Conservation (phyloP, 2,113 vertebrate species). For the Hyaena hyaena region DNA sequence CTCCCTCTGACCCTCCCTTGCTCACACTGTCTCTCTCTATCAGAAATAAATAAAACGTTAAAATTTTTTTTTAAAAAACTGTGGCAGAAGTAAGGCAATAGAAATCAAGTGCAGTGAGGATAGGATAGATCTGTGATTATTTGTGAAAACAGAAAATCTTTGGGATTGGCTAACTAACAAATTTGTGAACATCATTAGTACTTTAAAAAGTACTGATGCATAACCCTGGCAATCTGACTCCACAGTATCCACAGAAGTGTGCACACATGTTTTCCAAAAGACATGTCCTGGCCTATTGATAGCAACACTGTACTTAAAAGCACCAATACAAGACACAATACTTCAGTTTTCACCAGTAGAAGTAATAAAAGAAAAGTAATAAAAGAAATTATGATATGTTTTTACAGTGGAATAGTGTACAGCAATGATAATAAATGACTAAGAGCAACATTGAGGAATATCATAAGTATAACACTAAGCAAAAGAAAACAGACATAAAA, state of each 20-base stretch:
- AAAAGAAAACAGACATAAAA: too few species aligned
- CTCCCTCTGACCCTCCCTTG: too few species aligned
- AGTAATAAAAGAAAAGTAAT: neutral
- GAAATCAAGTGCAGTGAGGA: neutral
- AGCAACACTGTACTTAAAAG: neutral
- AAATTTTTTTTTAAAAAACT: too few species aligned
- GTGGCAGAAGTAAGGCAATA: neutral
- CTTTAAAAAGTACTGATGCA: neutral
- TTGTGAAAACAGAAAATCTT: neutral
- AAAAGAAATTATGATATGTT: neutral
- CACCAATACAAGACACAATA: neutral
- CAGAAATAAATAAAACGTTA: too few species aligned
- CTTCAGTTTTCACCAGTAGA: neutral
- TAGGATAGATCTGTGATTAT: neutral
- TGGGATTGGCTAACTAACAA: neutral
- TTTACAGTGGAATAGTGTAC: too few species aligned
- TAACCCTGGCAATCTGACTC: neutral
- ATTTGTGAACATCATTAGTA: neutral
- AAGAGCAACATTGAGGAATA: too few species aligned
- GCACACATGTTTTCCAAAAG: neutral
- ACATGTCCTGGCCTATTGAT: neutral
- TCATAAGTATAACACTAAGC: too few species aligned
- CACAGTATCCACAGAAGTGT: neutral
- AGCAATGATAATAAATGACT: too few species aligned
- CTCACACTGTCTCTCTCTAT: too few species aligned